These are phyloP conservation scores for Pipa parva DNA, from an alignment of 2,113 vertebrate species.

Conservation along the genomic window DNA sequence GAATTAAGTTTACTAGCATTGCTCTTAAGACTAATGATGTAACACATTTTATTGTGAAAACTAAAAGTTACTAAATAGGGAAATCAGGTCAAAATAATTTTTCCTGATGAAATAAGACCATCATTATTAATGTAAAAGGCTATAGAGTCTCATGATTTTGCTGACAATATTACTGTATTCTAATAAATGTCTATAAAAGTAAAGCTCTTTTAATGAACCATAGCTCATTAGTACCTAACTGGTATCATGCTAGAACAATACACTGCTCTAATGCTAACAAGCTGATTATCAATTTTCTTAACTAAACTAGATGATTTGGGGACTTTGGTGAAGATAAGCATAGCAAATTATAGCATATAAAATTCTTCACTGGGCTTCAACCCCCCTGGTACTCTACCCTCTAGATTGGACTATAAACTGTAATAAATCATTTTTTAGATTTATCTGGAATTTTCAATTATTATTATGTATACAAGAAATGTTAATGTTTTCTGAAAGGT, in stretches of 20 bases:
- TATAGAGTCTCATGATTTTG: not conserved
- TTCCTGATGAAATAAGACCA: not conserved
- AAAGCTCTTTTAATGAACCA: slow-evolving; percentile 24
- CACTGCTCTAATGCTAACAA: slow-evolving; percentile 36
- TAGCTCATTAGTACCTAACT: slow-evolving; percentile 30
- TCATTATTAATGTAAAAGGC: not conserved
- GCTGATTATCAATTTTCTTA: slow-evolving; percentile 37
- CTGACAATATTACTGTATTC: not conserved
- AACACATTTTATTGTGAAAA: no score
- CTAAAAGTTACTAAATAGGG: not conserved
- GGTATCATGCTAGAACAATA: slow-evolving; percentile 26
- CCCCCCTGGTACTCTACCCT: not conserved
- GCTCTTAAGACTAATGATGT: no score
- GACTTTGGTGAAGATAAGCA: slow-evolving; percentile 9
- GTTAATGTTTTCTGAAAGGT: no score
- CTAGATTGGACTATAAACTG: no score
- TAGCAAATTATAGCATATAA: slow-evolving; percentile 12
- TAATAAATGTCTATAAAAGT: slow-evolving; percentile 15
- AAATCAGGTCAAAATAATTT: not conserved
- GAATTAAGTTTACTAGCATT: no score
- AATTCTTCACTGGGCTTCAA: slow-evolving; percentile 18
- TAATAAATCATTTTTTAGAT: no score
- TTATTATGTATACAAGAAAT: no score
- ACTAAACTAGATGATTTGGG: slow-evolving; percentile 35
- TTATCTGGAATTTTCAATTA: no score